phyloP scores from a whole-genome alignment of 2,113 vertebrate species.

The Lepus europaeus region DNA sequence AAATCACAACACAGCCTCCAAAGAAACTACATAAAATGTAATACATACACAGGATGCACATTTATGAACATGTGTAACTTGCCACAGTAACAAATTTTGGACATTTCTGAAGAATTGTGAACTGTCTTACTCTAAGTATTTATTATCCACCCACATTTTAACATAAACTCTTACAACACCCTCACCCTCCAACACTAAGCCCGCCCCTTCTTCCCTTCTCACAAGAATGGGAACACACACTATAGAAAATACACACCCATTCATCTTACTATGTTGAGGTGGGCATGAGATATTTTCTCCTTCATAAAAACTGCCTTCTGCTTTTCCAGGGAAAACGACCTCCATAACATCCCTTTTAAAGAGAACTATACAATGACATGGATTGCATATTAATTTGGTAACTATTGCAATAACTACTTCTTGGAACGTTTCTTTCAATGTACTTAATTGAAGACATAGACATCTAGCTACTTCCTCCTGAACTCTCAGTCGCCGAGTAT shows the following conservation, averaged over 20 bases:
- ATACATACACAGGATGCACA: not conserved
- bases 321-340: not conserved
- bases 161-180: not conserved
- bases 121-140: not conserved
- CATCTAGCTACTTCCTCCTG: not conserved
- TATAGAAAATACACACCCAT: not conserved
- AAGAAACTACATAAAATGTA: not conserved
- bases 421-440: constrained; percentile 23
- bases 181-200: not conserved
- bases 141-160: not conserved
- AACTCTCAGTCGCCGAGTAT: not conserved
- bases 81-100: not conserved
- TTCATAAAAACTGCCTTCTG: not conserved
- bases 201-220: not conserved
- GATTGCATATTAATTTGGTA: not conserved
- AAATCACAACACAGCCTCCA: not conserved
- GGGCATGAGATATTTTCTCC: not conserved
- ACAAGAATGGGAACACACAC: not conserved
- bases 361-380: not conserved
- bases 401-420: not conserved
- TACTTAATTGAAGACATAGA: not conserved
- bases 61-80: not conserved
- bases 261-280: not conserved
- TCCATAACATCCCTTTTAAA: not conserved
- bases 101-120: not conserved